These are phyloP conservation scores for Serranus cabrilla DNA, from an alignment of 2,797 vertebrate species.

Conservation along the genomic window DNA sequence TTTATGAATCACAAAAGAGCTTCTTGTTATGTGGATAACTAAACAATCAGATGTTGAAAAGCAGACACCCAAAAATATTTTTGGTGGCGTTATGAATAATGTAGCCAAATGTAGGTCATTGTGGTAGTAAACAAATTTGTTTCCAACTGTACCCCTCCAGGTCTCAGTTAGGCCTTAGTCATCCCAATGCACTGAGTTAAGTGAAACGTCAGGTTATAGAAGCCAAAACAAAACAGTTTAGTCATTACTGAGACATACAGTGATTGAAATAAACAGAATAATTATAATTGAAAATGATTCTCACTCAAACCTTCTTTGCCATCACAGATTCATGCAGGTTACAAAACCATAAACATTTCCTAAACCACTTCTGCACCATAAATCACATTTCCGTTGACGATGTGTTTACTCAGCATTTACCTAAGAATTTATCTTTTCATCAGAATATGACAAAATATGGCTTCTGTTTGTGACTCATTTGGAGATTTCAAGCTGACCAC, in stretches of 20 bases:
- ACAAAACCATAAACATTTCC: not conserved
- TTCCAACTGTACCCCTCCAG: not conserved
- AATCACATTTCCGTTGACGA: not conserved
- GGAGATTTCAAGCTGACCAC: conserved; percentile 12
- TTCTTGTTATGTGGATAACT: not conserved
- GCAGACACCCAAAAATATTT: not conserved
- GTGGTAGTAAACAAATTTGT: not conserved
- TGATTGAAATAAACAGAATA: not conserved
- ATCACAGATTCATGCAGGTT: not conserved
- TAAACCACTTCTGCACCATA: rapidly evolving
- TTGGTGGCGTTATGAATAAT: not conserved
- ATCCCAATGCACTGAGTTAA: not conserved
- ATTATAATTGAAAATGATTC: not conserved
- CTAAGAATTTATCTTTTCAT: rapidly evolving
- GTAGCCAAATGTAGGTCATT: not conserved
- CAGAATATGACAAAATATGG: not conserved
- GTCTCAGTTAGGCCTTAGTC: conserved; percentile 2
- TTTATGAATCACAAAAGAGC: too few relatives aligned
- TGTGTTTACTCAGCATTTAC: not conserved
- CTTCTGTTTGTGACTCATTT: conserved; percentile 19
- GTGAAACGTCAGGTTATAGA: not conserved
- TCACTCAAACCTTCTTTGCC: not conserved
- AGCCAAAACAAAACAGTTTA: not conserved
- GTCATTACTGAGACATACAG: not conserved
- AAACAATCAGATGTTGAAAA: not conserved